Conservation (phyloP, 30 jellyfish, hydroid and myxozoan species). For the Mastigias papua region DNA sequence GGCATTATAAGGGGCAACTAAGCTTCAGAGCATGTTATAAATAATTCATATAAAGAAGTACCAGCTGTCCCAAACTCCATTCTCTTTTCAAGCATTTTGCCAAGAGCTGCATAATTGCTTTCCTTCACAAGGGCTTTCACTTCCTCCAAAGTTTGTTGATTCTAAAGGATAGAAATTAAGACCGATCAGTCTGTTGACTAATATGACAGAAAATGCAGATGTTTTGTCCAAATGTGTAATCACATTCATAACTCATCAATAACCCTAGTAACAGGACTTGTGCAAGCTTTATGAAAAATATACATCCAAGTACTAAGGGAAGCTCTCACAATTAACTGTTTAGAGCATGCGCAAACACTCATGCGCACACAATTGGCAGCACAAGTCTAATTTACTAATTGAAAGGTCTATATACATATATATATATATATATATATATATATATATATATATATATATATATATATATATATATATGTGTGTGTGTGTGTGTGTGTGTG, state of each 20-base stretch:
- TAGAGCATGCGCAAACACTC: too few relatives aligned
- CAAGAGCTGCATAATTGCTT: slow-evolving; percentile 50
- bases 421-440: too few relatives aligned
- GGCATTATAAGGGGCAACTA: not conserved
- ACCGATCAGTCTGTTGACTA: too few relatives aligned
- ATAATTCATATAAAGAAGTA: not conserved
- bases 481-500: not conserved
- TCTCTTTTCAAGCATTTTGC: slow-evolving; percentile 58
- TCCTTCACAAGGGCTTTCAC: slow-evolving; percentile 44
- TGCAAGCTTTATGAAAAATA: too few relatives aligned
- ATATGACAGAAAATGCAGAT: not conserved
- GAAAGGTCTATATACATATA: too few relatives aligned
- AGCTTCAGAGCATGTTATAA: not conserved
- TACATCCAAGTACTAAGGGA: too few relatives aligned
- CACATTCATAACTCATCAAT: not conserved
- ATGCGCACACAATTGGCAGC: too few relatives aligned
- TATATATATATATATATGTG: not conserved
- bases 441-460: too few relatives aligned
- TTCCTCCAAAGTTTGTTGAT: slow-evolving; percentile 63
- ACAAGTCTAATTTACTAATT: too few relatives aligned
- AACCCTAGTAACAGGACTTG: too few relatives aligned
- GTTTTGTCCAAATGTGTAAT: not conserved
- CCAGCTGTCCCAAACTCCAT: slow-evolving; percentile 99
- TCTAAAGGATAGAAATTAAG: slow-evolving; percentile 42
- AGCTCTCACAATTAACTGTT: too few relatives aligned